phyloP scores from a whole-genome alignment of 2,113 vertebrate genomes.

The Seriola aureovittata region DNA sequence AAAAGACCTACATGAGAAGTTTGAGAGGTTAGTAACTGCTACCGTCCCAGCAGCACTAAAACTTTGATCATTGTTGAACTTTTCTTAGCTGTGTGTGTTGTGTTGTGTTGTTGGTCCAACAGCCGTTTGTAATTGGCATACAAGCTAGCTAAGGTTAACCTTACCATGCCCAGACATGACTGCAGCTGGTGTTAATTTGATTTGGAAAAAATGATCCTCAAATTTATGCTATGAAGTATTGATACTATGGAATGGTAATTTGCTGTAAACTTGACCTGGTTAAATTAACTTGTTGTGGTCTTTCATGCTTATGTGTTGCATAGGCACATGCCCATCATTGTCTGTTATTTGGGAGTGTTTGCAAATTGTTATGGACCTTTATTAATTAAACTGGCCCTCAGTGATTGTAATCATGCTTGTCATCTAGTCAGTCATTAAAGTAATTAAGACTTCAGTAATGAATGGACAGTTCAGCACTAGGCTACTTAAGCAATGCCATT shows the following conservation, averaged over 20 bases:
- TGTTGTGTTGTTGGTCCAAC: no score
- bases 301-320: no score
- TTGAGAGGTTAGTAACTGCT: neutral
- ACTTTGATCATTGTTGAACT: neutral
- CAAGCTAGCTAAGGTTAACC: neutral
- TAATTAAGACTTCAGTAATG: constrained; percentile 50
- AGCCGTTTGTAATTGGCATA: neutral
- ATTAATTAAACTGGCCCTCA: constrained; percentile 44
- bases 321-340: constrained; percentile 6
- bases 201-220: no score
- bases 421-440: constrained; percentile 48
- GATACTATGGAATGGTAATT: no score
- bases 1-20: neutral
- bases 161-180: neutral
- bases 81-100: neutral
- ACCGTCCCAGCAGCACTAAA: neutral
- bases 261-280: neutral
- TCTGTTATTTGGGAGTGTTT: constrained; percentile 24
- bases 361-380: constrained; percentile 36
- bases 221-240: no score
- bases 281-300: neutral
- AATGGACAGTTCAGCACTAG: constrained; percentile 31
- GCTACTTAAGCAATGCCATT: neutral
- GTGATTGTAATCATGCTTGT: constrained; percentile 41
- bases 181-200: neutral